phyloP scores from a whole-genome alignment of 2,113 vertebrate species.

The Ailuropoda melanoleuca region DNA sequence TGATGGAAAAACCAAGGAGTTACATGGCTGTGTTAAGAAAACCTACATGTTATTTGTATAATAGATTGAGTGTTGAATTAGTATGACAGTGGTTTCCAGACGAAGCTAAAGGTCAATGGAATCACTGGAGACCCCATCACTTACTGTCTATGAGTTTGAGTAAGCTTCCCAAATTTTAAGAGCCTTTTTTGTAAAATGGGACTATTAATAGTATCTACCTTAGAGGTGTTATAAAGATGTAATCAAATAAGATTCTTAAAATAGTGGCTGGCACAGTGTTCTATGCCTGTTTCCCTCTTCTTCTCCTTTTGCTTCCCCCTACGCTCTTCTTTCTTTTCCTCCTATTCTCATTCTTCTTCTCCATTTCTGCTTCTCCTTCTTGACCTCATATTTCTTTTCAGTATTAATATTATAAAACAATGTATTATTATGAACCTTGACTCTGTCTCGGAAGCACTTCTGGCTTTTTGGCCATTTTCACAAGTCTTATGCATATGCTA shows the following conservation, averaged over 20 bases:
- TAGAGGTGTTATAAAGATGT: background rate
- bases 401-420: background rate
- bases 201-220: background rate
- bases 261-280: background rate
- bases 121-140: background rate
- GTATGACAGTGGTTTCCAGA: background rate
- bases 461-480: background rate
- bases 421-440: background rate
- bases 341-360: background rate
- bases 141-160: background rate
- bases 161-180: background rate
- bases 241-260: background rate
- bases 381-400: background rate
- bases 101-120: background rate
- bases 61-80: background rate
- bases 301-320: background rate
- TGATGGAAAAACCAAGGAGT: background rate
- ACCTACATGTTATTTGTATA: background rate
- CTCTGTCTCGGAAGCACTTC: background rate
- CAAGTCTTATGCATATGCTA: background rate
- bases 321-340: background rate
- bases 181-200: background rate
- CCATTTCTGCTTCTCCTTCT: background rate
- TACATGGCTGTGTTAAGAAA: background rate
- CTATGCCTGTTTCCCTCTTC: background rate